Conservation (phyloP, 1,140 invertebrate species). For the Leptoteleia sp. region DNA sequence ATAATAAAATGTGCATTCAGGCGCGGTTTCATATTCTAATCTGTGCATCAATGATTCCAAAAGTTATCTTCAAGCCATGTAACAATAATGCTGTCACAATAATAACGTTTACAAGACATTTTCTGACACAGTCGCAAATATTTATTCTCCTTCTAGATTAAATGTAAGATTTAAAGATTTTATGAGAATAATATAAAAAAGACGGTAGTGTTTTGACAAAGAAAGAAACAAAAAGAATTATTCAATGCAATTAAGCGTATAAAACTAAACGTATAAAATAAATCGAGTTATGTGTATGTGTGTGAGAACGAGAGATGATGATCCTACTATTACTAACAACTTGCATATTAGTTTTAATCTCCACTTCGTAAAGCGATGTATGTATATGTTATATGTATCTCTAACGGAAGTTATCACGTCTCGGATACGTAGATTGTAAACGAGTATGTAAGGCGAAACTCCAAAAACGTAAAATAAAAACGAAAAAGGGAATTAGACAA, state of each 20-base stretch:
- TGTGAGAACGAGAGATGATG: conserved; percentile 17
- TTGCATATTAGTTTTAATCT: conserved; percentile 30
- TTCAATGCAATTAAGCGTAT: conserved; percentile 36
- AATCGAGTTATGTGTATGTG: conserved; percentile 4
- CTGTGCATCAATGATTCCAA: conserved; percentile 57
- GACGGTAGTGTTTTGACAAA: background rate
- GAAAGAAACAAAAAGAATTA: conserved; percentile 5
- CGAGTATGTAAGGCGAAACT: conserved; percentile 12
- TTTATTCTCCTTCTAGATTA: conserved; percentile 55
- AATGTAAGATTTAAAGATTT: conserved; percentile 11
- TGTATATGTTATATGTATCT: conserved; percentile 24
- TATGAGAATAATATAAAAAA: background rate
- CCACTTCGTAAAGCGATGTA: conserved; percentile 18
- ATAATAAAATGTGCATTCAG: background rate
- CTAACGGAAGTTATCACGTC: conserved; percentile 9
- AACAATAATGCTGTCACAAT: conserved; percentile 48
- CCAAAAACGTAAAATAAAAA: conserved; percentile 2
- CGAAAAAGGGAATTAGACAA: background rate
- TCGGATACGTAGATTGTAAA: conserved; percentile 18
- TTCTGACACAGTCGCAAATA: conserved; percentile 62
- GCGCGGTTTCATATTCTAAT: too few species aligned
- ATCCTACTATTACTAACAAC: conserved; percentile 12
- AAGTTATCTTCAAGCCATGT: conserved; percentile 39
- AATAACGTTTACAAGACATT: conserved; percentile 28
- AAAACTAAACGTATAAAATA: conserved; percentile 6